A percentile compares a stretch with the other conserved stretches of the same genome.
phyloP scores from a whole-genome alignment of 2,797 vertebrate species.

The Poeciliopsis gracilis region DNA sequence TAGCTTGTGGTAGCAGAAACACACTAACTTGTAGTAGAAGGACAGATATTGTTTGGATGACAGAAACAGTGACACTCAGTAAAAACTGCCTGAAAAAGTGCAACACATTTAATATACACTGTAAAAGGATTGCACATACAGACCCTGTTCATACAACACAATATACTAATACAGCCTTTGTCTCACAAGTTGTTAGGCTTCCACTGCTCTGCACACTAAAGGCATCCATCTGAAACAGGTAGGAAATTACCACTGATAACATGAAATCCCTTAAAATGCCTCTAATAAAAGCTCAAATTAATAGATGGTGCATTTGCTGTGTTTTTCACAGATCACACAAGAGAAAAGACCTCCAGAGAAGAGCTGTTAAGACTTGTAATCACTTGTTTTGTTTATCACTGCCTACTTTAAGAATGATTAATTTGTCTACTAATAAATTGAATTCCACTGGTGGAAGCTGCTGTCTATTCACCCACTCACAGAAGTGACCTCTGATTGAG shows the following conservation, averaged over 20 bases:
- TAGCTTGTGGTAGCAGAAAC: background rate
- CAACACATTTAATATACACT: background rate
- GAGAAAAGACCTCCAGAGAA: background rate
- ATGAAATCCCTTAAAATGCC: background rate
- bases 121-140: background rate
- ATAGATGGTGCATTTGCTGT: background rate
- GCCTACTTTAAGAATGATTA: conserved; percentile 36
- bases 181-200: background rate
- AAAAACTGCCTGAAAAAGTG: too few relatives aligned
- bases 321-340: background rate
- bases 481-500: conserved; percentile 50
- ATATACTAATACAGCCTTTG: background rate
- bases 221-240: background rate
- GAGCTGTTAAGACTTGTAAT: conserved; percentile 12
- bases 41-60: background rate
- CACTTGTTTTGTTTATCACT: conserved; percentile 37
- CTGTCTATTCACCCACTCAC: conserved; percentile 34
- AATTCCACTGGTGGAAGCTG: conserved; percentile 32
- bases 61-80: background rate
- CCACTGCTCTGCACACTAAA: background rate
- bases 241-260: background rate
- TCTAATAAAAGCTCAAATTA: background rate
- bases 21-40: background rate
- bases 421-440: conserved; percentile 47
- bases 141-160: background rate